Percentiles rank a stretch among this genome's conserved stretches.
Conservation (phyloP, 2,888 invertebrate species). For the Antitype chi region DNA sequence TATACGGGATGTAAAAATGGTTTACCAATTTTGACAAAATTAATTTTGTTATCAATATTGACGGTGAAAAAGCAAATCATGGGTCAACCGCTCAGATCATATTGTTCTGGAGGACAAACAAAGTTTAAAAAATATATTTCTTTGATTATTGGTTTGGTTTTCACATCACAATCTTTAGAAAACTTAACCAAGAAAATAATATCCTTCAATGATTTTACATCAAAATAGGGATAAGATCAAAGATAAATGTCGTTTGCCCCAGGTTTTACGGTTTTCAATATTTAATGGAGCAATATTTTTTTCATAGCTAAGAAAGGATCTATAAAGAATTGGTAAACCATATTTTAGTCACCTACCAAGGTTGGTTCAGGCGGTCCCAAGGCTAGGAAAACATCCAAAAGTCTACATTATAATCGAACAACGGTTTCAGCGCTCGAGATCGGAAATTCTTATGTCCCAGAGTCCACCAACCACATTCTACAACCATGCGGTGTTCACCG, state of each 20-base stretch:
- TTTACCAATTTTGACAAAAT: slow-evolving; percentile 18
- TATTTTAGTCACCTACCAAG: slow-evolving; percentile 3
- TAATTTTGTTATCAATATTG: neutral
- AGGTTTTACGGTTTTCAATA: neutral
- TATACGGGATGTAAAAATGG: slow-evolving; percentile 1
- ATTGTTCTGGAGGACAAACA: neutral
- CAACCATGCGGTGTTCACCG: slow-evolving; percentile 64
- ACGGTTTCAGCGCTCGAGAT: slow-evolving; percentile 85
- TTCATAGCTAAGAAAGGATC: neutral
- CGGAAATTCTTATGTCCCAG: slow-evolving; percentile 85
- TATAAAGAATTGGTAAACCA: slow-evolving; percentile 10
- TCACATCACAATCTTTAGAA: neutral
- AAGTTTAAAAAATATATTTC: neutral
- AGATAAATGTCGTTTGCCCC: neutral
- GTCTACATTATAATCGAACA: slow-evolving; percentile 62
- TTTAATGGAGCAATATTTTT: neutral
- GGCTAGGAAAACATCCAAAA: slow-evolving; percentile 39
- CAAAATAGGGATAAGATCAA: neutral
- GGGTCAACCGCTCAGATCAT: neutral
- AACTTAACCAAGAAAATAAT: neutral
- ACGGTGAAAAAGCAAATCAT: neutral
- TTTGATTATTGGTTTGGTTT: neutral
- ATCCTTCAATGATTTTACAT: neutral
- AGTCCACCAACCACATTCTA: slow-evolving; percentile 80
- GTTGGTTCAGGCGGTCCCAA: slow-evolving; percentile 31